phyloP scores from a whole-genome alignment of 2,888 invertebrate genomes.

The Leucophora obtusa region DNA sequence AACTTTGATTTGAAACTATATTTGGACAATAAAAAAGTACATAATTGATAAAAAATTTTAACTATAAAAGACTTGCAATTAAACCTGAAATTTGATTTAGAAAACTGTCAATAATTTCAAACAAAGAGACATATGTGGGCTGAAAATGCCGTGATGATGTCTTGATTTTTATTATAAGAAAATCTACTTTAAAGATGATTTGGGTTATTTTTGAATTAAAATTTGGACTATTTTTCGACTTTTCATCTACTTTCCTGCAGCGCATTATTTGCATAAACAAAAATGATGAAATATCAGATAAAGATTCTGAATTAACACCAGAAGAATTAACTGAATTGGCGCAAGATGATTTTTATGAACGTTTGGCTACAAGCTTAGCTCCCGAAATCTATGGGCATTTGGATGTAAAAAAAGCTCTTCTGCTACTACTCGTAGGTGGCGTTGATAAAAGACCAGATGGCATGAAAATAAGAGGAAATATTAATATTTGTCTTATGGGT shows the following conservation, averaged over 20 bases:
- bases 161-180: too few species aligned
- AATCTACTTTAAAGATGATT: too few species aligned
- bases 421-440: constrained; percentile 94
- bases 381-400: constrained; percentile 99
- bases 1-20: too few species aligned
- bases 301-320: constrained; percentile 86
- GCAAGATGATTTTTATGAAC: constrained; percentile 94
- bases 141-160: too few species aligned
- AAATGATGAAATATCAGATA: constrained; percentile 87
- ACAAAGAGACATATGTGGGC: too few species aligned
- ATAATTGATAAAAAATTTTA: too few species aligned
- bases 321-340: constrained; percentile 89
- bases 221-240: too few species aligned
- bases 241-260: constrained; percentile 59
- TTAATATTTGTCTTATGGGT: constrained; percentile 99
- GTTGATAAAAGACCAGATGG: constrained; percentile 94
- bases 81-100: too few species aligned
- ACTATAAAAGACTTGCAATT: too few species aligned
- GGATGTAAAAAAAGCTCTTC: constrained; percentile 97
- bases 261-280: constrained; percentile 86
- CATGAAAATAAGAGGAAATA: constrained; percentile 97
- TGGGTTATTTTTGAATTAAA: too few species aligned
- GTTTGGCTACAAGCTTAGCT: constrained; percentile 94
- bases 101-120: too few species aligned
- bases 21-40: too few species aligned